A percentile compares a stretch with the other conserved stretches of the same genome.
Conservation (phyloP, 2,113 vertebrate genomes). For the Acrocephalus kingi region DNA sequence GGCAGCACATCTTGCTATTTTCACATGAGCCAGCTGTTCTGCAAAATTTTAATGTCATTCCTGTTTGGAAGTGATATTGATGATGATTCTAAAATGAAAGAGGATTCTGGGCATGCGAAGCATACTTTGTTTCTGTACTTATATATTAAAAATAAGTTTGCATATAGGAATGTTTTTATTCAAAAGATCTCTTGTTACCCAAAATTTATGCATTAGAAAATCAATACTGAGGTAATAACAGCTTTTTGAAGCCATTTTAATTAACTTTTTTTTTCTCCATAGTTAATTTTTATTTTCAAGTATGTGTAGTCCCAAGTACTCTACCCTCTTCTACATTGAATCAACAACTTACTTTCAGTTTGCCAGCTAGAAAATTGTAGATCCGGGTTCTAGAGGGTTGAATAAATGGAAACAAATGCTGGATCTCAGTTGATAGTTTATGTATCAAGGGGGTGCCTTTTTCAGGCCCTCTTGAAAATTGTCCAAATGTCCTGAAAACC, state of each 20-base stretch:
- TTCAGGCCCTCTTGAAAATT: background rate
- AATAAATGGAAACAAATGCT: background rate
- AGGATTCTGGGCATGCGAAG: background rate
- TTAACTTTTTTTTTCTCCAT: background rate
- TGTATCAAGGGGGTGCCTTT: background rate
- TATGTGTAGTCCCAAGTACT: background rate
- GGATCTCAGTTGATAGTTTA: background rate
- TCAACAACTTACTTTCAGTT: background rate
- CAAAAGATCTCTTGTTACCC: background rate
- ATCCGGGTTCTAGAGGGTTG: background rate
- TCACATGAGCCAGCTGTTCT: background rate
- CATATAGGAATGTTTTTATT: background rate
- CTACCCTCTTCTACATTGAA: background rate
- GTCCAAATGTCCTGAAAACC: background rate
- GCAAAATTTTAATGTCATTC: background rate
- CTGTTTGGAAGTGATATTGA: background rate
- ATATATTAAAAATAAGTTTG: background rate
- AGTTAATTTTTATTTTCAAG: background rate
- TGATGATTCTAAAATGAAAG: background rate
- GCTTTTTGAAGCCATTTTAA: background rate
- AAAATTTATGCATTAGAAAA: background rate
- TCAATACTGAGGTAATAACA: background rate
- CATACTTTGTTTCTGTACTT: background rate
- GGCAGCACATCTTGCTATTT: conserved; percentile 13
- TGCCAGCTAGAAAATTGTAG: background rate